Evolutionary conservation across 2,888 invertebrate species (phyloP), one percentile per base, ranked within the genome.

Genomic region (Oxycera nigricornis): DNA sequence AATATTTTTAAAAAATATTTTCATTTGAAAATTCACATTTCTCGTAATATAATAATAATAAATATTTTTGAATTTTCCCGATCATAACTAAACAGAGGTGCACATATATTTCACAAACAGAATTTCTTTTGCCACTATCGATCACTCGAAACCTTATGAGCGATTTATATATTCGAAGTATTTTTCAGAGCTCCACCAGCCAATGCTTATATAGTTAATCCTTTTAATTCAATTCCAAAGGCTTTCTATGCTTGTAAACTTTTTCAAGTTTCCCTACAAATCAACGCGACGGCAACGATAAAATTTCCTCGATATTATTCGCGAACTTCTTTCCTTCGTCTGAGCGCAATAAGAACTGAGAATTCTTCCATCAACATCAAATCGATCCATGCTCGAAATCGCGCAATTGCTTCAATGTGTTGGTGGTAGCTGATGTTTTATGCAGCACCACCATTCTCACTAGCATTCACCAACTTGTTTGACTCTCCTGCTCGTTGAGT

Each of bases 271-370:
- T 46, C 14, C 3, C 17, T 46, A 46, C 46, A 46, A 46, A 14
- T 41, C 74, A 68, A 75, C 73, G 73, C 74, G 73, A 67, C 72
- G 65, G 61, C 46, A 57, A 28, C 68, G 70, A 55, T 59, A 52
- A 61, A 65, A 65, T 30, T 41, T 22, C 55, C 39, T 9, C 22
- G 65, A 24, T 41, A 39, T 20, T 41, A 65, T 41, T 65, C 65
- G 65, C 65, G 65, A 65, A 65, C 70, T 76, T 77, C 76, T 77
- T 76, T 76, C 75, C 74, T 76, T 77, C 74, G 61, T 52, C 76
- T 77, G 72, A 76, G 76, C 77, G 76, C 72, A 77, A 74, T 74
- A 76, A 74, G 73, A 76, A 77, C 77, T 77, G 77, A 76, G 72
- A 61, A 70, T 73, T 72, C 72, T 73, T 67, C 46, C 68, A 72